Percentiles rank a stretch among this genome's conserved stretches.
These are phyloP conservation scores for Paramacrobiotus metropolitanus DNA, from an alignment of 1,140 invertebrate genomes.

Conservation along the genomic window DNA sequence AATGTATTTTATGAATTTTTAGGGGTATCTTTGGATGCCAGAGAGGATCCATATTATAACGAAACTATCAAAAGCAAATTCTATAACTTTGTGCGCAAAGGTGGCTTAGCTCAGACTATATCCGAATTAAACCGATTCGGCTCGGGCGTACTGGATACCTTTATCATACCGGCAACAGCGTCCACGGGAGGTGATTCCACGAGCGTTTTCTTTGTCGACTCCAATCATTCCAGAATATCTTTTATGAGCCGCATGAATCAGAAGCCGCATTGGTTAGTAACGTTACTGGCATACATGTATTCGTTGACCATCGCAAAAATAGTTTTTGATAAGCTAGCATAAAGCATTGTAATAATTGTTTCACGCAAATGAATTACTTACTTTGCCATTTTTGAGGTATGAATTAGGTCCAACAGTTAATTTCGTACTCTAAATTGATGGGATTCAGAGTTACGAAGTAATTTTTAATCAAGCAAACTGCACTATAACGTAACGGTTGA, in stretches of 20 bases:
- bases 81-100: not conserved
- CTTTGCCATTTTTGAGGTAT: too few relatives aligned
- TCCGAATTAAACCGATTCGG: not conserved
- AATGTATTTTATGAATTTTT: too few relatives aligned
- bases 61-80: not conserved
- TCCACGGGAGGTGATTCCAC: not conserved
- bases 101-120: not conserved
- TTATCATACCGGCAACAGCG: not conserved
- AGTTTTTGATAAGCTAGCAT: too few relatives aligned
- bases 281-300: too few relatives aligned
- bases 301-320: too few relatives aligned
- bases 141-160: not conserved
- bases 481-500: too few relatives aligned
- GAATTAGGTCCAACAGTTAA: too few relatives aligned
- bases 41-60: not conserved
- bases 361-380: too few relatives aligned
- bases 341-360: too few relatives aligned
- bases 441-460: too few relatives aligned
- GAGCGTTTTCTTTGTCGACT: not conserved
- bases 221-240: not conserved
- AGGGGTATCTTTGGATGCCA: not conserved
- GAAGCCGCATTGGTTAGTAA: conserved; percentile 3
- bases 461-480: too few relatives aligned
- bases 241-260: conserved; percentile 3
- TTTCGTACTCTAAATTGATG: too few relatives aligned